These are phyloP conservation scores for Apis florea DNA, from an alignment of 1,140 invertebrate genomes.

Conservation along the genomic window DNA sequence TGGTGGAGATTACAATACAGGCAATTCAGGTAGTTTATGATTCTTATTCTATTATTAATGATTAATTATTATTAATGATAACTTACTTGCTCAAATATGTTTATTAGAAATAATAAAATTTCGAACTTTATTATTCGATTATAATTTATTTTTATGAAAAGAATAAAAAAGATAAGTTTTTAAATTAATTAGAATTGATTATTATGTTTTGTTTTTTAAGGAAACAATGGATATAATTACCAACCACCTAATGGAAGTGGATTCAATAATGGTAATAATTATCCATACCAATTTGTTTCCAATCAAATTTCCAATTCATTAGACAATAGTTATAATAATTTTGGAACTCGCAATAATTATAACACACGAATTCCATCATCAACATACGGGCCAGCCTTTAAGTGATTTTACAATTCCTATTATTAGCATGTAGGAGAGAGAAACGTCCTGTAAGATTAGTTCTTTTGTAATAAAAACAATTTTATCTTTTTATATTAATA, in stretches of 20 bases:
- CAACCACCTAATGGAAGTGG: conserved; percentile 42
- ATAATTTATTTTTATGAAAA: not conserved
- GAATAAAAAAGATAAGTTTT: not conserved
- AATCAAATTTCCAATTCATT: conserved; percentile 79
- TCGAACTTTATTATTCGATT: not conserved
- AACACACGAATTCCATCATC: conserved; percentile 71
- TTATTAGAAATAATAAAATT: not conserved
- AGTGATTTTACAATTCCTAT: conserved; percentile 69
- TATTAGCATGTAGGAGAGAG: conserved; percentile 38
- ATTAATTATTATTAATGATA: no score
- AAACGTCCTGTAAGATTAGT: conserved; percentile 23
- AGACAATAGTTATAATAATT: conserved; percentile 78
- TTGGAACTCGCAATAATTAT: conserved; percentile 70
- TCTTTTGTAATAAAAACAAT: conserved; percentile 52
- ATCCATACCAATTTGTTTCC: conserved; percentile 79
- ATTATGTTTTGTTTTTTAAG: conserved; percentile 44
- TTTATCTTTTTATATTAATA: conserved; percentile 6
- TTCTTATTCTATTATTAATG: not conserved
- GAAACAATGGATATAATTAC: conserved; percentile 71
- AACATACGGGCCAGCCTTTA: conserved; percentile 81
- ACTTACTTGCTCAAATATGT: not conserved
- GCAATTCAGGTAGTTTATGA: conserved; percentile 2
- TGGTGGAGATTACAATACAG: conserved; percentile 31
- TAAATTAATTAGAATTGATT: not conserved
- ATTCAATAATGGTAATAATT: conserved; percentile 76